Conservation (phyloP, 1,140 invertebrate species). For the Oedothorax gibbosus region DNA sequence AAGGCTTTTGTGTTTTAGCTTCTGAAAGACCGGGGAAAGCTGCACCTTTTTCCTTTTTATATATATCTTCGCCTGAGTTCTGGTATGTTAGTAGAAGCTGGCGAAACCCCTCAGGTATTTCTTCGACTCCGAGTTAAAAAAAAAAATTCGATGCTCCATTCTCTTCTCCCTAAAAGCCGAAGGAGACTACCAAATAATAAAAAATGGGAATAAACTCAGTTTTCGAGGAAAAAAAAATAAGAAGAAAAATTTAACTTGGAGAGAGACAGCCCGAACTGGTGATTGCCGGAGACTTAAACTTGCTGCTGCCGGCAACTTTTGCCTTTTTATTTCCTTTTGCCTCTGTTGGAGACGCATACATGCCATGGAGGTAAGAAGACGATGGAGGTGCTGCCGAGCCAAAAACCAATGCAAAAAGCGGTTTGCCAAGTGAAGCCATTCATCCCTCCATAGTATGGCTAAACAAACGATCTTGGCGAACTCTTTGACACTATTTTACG, state of each 20-base stretch:
- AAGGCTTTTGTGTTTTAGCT: conserved; percentile 48
- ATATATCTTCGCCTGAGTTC: conserved; percentile 6
- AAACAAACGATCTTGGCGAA: too few relatives aligned
- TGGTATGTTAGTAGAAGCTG: neutral
- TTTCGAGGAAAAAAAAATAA: neutral
- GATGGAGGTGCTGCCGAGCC: too few relatives aligned
- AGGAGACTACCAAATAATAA: conserved; percentile 27
- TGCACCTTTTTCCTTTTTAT: conserved; percentile 9
- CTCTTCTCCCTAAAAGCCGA: conserved; percentile 56
- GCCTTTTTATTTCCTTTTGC: conserved; percentile 37
- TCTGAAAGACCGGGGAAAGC: neutral
- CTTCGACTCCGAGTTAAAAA: neutral
- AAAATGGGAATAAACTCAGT: conserved; percentile 27
- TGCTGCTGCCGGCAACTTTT: conserved; percentile 54
- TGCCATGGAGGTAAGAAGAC: too few relatives aligned
- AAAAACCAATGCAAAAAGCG: too few relatives aligned
- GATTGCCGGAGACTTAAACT: conserved; percentile 55
- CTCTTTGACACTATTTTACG: too few relatives aligned
- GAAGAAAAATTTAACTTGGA: conserved; percentile 11
- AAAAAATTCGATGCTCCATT: conserved; percentile 42
- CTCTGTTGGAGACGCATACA: neutral
- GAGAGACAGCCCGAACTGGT: conserved; percentile 36
- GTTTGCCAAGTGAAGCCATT: too few relatives aligned
- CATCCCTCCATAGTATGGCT: too few relatives aligned
- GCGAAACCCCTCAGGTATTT: conserved; percentile 54